Conservation (phyloP, 2,797 vertebrate species). For the Iguana delicatissima region DNA sequence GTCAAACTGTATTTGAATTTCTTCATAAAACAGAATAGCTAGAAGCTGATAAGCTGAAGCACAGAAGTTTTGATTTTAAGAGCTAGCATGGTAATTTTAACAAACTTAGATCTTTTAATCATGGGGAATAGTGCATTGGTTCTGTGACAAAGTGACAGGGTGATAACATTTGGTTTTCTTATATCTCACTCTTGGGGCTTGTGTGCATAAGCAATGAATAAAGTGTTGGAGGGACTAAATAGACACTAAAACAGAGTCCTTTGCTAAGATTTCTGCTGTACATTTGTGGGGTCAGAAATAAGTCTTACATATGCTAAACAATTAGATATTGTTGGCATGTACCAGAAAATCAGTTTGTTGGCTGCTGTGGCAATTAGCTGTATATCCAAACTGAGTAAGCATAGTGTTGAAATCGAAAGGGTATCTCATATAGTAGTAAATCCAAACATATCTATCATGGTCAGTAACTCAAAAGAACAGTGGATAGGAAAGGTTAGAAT, state of each 20-base stretch:
- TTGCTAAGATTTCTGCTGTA: not conserved
- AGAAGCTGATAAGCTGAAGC: not conserved
- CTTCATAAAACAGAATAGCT: not conserved
- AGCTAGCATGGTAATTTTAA: constrained; percentile 43
- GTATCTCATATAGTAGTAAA: not conserved
- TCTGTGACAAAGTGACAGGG: constrained; percentile 10
- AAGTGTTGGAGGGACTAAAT: not conserved
- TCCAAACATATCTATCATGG: not conserved
- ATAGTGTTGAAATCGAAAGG: not conserved
- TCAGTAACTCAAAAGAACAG: constrained; percentile 9
- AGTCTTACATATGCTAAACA: accelerated
- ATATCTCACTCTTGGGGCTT: constrained; percentile 9
- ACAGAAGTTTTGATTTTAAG: constrained; percentile 20
- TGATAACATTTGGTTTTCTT: constrained; percentile 36
- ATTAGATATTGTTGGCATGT: accelerated
- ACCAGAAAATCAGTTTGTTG: not conserved
- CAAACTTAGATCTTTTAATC: constrained; percentile 35
- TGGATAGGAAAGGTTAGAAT: not conserved
- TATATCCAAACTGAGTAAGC: not conserved
- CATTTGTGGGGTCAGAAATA: accelerated
- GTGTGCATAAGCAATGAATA: constrained; percentile 19
- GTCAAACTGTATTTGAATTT: constrained; percentile 25
- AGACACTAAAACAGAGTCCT: not conserved
- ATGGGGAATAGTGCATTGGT: constrained; percentile 45
- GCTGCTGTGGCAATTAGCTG: not conserved